Percentiles rank a stretch among this genome's conserved stretches.
phyloP scores from a whole-genome alignment of 2,888 invertebrate genomes.

The Agriopis marginaria region DNA sequence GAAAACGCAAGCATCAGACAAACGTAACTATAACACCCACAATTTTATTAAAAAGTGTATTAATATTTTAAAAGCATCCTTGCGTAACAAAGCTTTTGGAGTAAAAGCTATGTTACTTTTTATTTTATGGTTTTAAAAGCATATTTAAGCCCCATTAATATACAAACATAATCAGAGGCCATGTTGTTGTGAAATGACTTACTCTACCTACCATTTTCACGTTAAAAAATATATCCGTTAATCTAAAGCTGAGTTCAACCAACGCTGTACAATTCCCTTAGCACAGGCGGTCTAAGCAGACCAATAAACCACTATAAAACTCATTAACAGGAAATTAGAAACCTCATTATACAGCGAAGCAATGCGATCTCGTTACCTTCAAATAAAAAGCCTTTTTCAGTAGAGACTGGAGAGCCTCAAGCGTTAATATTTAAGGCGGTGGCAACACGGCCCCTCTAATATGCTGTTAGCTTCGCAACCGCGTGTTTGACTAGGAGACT shows the following conservation, averaged over 20 bases:
- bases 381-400: conserved; percentile 75
- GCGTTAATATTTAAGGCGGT: conserved; percentile 78
- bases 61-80: too few species aligned
- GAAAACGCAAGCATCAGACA: conserved; percentile 31
- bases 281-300: conserved; percentile 46
- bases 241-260: background rate
- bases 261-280: conserved; percentile 34
- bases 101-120: background rate
- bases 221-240: background rate
- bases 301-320: conserved; percentile 65
- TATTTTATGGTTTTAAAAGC: too few species aligned
- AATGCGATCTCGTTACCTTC: conserved; percentile 72
- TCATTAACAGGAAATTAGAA: conserved; percentile 73
- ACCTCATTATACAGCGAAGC: conserved; percentile 69
- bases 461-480: conserved; percentile 73
- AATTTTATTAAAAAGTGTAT: too few species aligned
- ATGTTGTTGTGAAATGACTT: background rate
- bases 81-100: background rate
- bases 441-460: conserved; percentile 73
- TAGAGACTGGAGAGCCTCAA: conserved; percentile 56
- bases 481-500: conserved; percentile 58
- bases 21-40: background rate
- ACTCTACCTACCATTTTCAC: background rate
- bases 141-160: too few species aligned
- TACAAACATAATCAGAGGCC: too few species aligned